Conservation (phyloP, 2,113 vertebrate species). For the Lathamus discolor region DNA sequence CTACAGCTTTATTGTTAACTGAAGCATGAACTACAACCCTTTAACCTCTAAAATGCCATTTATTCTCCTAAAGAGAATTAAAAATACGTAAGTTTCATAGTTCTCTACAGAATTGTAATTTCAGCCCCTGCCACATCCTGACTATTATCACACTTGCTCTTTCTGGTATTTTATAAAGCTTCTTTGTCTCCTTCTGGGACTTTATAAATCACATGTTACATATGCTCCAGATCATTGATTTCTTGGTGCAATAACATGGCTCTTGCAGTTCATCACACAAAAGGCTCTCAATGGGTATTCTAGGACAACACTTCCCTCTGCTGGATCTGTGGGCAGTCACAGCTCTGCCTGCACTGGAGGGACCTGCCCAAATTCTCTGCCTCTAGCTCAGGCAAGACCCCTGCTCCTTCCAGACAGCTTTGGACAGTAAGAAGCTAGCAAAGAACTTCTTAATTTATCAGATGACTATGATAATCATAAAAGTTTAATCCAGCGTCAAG, state of each 20-base stretch:
- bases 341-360: background rate
- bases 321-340: background rate
- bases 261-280: background rate
- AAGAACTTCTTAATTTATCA: background rate
- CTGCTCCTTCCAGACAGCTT: background rate
- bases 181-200: background rate
- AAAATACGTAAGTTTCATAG: background rate
- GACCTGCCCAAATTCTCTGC: background rate
- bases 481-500: background rate
- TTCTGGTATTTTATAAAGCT: background rate
- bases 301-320: slow-evolving; percentile 43
- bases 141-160: background rate
- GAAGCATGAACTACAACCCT: background rate
- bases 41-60: background rate
- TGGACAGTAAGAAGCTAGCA: background rate
- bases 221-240: background rate
- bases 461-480: background rate
- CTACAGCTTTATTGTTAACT: background rate
- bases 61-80: background rate
- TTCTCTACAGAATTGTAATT: background rate
- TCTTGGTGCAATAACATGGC: background rate
- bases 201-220: background rate
- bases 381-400: background rate
- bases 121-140: background rate
- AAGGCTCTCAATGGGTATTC: background rate